Evolutionary conservation across 2,113 vertebrate species (phyloP), one percentile per base, ranked within the genome.

Genomic region (Corythoichthys haematopterus): DNA sequence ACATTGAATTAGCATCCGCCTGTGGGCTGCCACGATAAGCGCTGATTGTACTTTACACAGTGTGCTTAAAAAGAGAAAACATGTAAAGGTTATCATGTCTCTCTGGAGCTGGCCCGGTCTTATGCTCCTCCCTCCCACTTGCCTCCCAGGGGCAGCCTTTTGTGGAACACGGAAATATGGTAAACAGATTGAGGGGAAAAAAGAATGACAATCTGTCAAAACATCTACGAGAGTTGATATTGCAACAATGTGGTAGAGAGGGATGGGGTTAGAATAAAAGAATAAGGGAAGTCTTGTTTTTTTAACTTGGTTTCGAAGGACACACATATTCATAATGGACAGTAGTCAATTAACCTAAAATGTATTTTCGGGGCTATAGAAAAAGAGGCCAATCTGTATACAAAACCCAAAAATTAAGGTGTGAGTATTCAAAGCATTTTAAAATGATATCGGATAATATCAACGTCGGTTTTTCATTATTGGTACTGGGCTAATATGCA

Each of bases 1-100:
- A 77, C 79, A 77, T 46, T 82, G 81, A 83, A 85, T 90, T 85
- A 87, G 80, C 81, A 86, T 87, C 75, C 57, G 45, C 68, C 83
- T 80, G 81, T 75, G 78, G 88, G 81, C 72, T 15, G 71, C 40
- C 16, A 69, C 76, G 88, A 88, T 88, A 88, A 88, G 79, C 80
- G 68, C 78, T 84, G 85, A 90, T 90, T 90, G 85, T 88, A 88
- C 85, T 87, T 88, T 84, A 78, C 78, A 84, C 79, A 83, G 79
- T 0, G 66, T 53, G 71, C 75, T 80, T 4, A 56, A 55, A 80
- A 43, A 43, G 40, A 43, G 40, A 43, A 74, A 79, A 81, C 84
- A 72, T 69, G 46, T 72, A 90, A 88, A 90, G 88, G 88, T 90
- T 88, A 88, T 85, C 78, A 33, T 79, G 82, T 79, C 85, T 88